Base-by-base conservation (phyloP, 2,113 vertebrate genomes). In the Gila orcuttii region DNA sequence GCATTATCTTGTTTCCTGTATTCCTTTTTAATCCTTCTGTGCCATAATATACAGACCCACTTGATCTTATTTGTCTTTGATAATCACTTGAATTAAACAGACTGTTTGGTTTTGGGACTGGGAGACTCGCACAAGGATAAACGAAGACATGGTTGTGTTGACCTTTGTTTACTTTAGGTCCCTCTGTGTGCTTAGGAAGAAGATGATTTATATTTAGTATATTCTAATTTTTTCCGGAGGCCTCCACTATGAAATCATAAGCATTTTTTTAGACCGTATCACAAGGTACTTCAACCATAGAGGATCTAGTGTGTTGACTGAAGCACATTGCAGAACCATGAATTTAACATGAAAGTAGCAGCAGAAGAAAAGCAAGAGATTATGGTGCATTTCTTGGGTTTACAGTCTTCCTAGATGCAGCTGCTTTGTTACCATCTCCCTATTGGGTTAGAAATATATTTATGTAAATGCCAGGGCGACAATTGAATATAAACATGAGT, bases 341-440 rank as follows among this genome's bases (percentile, higher is more conserved):
- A 92, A 91, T 94, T 91, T 91, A 92, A 93, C 91, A 94, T 92
- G 86, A 93, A 92, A 82, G 83, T 75, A 80, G 79, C 79, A 76
- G 69, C 71, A 74, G 68, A 77, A 88, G 89, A 90, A 82, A 88
- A 84, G 83, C 76, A 78, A 66, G 76, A 19, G 28, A 76, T 62
- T 83, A 89, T 86, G 85, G 73, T 87, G 81, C 77, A 85, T 88
- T 92, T 89, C 79, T 90, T 83, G 89, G 90, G 86, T 90, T 87
- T 91, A 76, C 85, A 85, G 79, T 82, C 91, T 81, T 94, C 86
- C 85, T 59, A 25, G 84, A 92, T 79, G 80, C 83, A 83, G 85
- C 86, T 90, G 92, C 89, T 91, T 91, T 91, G 92, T 92, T 92
- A 71, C 85, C 50, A 74, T 62, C 75, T 89, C 86, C 85, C 85